phyloP scores from a whole-genome alignment of 2,888 invertebrate genomes.

The Leptarthrus brevirostris region DNA sequence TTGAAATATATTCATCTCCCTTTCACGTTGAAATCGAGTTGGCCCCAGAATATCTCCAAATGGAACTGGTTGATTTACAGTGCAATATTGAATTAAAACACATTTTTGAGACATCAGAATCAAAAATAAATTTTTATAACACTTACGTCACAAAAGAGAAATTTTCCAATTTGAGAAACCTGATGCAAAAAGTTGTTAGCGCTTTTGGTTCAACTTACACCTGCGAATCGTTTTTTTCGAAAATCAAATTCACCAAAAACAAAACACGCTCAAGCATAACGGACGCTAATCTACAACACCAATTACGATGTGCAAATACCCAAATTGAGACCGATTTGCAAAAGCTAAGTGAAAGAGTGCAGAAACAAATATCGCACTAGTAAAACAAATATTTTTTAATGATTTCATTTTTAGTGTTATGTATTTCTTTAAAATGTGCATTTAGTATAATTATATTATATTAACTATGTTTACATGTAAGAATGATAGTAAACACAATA shows the following conservation, averaged over 20 bases:
- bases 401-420: constrained; percentile 5
- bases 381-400: constrained; percentile 34
- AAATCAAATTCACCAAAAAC: not conserved
- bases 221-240: not conserved
- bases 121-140: constrained; percentile 10
- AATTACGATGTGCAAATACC: too few relatives aligned
- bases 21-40: constrained; percentile 5
- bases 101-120: too few relatives aligned
- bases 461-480: not conserved
- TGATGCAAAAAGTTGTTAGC: constrained; percentile 18
- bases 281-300: too few relatives aligned
- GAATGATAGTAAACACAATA: constrained; percentile 11
- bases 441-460: constrained; percentile 26
- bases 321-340: constrained; percentile 2
- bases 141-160: not conserved
- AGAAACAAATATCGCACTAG: constrained; percentile 34
- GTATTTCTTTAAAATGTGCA: constrained; percentile 19
- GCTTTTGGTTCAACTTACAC: constrained; percentile 9
- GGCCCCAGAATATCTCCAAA: constrained; percentile 20
- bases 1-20: not conserved
- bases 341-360: constrained; percentile 24
- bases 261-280: too few relatives aligned
- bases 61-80: constrained; percentile 14
- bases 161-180: constrained; percentile 9
- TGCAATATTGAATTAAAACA: constrained; percentile 5